These are phyloP conservation scores for Ophiodon elongatus DNA, from an alignment of 2,113 vertebrate species.

Conservation along the genomic window DNA sequence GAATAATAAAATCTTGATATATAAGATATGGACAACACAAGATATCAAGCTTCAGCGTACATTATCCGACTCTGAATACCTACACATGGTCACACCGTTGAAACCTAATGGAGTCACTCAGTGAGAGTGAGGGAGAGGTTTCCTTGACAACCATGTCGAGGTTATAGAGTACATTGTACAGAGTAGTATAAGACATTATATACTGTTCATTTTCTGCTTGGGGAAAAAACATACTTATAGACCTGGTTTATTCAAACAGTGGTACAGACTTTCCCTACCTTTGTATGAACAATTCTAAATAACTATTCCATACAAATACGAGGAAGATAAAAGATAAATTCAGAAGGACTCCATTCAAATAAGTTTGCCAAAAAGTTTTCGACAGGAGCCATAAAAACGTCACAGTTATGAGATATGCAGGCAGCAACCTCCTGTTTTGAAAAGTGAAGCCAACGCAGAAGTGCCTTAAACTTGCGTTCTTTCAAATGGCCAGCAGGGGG, in stretches of 20 bases:
- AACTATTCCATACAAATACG: neutral
- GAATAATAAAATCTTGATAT: neutral
- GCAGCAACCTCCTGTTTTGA: neutral
- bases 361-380: neutral
- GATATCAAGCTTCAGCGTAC: neutral
- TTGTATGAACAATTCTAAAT: too few species aligned
- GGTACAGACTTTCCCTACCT: neutral
- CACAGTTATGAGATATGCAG: neutral
- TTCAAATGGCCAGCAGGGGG: too few species aligned
- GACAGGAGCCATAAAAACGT: neutral
- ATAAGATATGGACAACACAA: neutral
- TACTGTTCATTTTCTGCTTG: neutral
- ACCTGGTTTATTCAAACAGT: neutral
- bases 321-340: neutral
- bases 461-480: too few species aligned
- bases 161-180: constrained; percentile 53
- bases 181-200: constrained; percentile 36
- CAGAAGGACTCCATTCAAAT: neutral
- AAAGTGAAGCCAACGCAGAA: neutral
- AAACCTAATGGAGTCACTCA: constrained; percentile 34
- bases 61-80: neutral
- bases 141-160: constrained; percentile 63
- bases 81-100: neutral
- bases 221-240: neutral
- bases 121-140: constrained; percentile 46